Evolutionary conservation across 2,797 vertebrate genomes (phyloP).

Genomic region (Margarornis squamiger): DNA sequence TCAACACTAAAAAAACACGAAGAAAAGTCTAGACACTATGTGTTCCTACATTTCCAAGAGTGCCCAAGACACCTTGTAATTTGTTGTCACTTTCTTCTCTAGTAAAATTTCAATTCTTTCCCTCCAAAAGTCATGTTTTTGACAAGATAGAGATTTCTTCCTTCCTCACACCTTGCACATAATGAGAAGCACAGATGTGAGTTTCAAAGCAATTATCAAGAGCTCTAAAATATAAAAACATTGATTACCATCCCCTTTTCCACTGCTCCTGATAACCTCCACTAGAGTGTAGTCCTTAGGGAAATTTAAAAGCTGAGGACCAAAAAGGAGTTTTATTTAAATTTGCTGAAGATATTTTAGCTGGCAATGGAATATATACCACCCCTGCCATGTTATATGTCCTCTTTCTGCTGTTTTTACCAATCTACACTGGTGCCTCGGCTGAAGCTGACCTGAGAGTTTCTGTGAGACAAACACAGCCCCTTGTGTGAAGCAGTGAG

Average conservation of each 20-base stretch:
- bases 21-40: neutral
- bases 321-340: neutral
- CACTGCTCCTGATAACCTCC: neutral
- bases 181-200: neutral
- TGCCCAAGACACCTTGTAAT: neutral
- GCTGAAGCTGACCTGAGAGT: constrained; percentile 39
- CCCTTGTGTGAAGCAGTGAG: constrained; percentile 57
- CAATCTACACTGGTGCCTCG: neutral
- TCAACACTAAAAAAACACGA: neutral
- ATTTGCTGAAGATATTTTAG: neutral
- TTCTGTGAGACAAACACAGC: constrained; percentile 7
- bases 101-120: neutral
- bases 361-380: neutral
- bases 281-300: neutral
- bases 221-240: neutral
- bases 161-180: neutral
- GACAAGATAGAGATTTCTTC: neutral
- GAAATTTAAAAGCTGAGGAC: neutral
- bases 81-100: neutral
- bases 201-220: neutral
- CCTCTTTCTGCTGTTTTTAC: constrained; percentile 1
- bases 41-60: neutral
- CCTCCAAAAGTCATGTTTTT: accelerated
- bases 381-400: neutral
- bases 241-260: neutral